Evolutionary conservation across 2,888 invertebrate species (phyloP).

Genomic region (Drosophila eohydei): DNA sequence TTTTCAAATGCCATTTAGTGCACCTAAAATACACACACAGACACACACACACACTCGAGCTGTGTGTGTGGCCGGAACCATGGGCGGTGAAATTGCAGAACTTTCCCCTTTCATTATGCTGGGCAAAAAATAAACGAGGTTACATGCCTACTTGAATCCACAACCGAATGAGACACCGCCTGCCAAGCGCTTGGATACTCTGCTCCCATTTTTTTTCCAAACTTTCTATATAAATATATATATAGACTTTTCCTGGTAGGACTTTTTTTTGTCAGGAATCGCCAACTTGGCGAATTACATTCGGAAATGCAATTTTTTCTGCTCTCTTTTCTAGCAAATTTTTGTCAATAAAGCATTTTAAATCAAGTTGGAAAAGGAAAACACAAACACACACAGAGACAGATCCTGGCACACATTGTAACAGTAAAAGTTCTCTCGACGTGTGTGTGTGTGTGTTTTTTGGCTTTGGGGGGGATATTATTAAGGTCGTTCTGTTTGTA

Average conservation of each 20-base stretch:
- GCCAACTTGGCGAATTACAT: constrained; percentile 74
- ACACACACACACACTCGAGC: constrained; percentile 14
- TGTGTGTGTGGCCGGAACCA: constrained; percentile 66
- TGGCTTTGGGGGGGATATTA: constrained; percentile 41
- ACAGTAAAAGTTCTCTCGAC: constrained; percentile 5
- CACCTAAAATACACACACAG: constrained; percentile 55
- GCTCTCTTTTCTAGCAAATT: constrained; percentile 20
- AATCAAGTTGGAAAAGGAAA: constrained; percentile 40
- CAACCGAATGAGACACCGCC: constrained; percentile 77
- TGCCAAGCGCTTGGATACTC: constrained; percentile 58
- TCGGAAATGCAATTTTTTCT: constrained; percentile 55
- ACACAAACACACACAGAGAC: constrained; percentile 13
- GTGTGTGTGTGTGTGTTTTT: constrained; percentile 9
- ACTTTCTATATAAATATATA: constrained; percentile 34
- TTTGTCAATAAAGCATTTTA: constrained; percentile 72
- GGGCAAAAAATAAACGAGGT: constrained; percentile 73
- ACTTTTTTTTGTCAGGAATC: constrained; percentile 40
- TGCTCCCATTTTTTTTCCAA: constrained; percentile 61
- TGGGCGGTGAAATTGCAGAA: constrained; percentile 78
- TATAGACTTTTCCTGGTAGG: constrained; percentile 5
- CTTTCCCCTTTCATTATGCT: constrained; percentile 80
- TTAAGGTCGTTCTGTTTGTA: constrained; percentile 66
- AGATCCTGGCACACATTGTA: constrained; percentile 43
- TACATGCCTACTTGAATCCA: constrained; percentile 79
- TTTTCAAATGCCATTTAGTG: constrained; percentile 78